These are phyloP conservation scores for Euzetes globulus DNA, from an alignment of 2,888 invertebrate species.

Conservation along the genomic window DNA sequence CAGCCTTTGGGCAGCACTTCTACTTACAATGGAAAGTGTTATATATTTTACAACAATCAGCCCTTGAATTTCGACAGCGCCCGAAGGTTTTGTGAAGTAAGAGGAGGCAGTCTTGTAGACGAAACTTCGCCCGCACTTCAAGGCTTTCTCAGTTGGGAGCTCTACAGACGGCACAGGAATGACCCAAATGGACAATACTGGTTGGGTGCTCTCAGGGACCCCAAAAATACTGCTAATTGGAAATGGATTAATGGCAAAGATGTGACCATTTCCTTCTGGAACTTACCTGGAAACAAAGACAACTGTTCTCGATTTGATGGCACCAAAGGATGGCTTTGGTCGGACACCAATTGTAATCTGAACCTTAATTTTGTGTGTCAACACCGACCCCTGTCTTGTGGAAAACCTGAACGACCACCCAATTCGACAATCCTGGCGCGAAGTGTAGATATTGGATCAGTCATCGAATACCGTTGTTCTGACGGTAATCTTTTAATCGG, in stretches of 20 bases:
- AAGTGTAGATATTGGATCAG: conserved; percentile 70
- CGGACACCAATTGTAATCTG: conserved; percentile 76
- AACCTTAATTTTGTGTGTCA: conserved; percentile 84
- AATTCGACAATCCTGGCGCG: conserved; percentile 77
- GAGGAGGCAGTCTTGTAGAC: conserved; percentile 77
- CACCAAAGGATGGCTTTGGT: conserved; percentile 89
- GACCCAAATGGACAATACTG: conserved; percentile 87
- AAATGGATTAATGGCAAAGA: conserved; percentile 76
- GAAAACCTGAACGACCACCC: conserved; percentile 83
- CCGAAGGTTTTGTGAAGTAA: conserved; percentile 65
- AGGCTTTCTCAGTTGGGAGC: conserved; percentile 88
- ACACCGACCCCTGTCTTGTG: conserved; percentile 84
- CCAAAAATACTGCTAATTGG: conserved; percentile 68
- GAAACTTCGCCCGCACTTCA: conserved; percentile 88
- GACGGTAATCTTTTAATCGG: conserved; percentile 79
- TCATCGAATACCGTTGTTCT: conserved; percentile 75
- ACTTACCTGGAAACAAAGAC: conserved; percentile 57
- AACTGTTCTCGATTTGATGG: conserved; percentile 85
- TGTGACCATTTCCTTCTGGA: conserved; percentile 85
- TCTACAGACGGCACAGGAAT: conserved; percentile 80
- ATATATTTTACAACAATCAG: conserved; percentile 83
- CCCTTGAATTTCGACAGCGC: conserved; percentile 72
- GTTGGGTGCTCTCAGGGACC: conserved; percentile 86
- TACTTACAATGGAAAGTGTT: conserved; percentile 89
- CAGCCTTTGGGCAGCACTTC: conserved; percentile 87